These are phyloP conservation scores for Megalurothrips usitatus DNA, from an alignment of 2,888 invertebrate genomes.

Conservation along the genomic window DNA sequence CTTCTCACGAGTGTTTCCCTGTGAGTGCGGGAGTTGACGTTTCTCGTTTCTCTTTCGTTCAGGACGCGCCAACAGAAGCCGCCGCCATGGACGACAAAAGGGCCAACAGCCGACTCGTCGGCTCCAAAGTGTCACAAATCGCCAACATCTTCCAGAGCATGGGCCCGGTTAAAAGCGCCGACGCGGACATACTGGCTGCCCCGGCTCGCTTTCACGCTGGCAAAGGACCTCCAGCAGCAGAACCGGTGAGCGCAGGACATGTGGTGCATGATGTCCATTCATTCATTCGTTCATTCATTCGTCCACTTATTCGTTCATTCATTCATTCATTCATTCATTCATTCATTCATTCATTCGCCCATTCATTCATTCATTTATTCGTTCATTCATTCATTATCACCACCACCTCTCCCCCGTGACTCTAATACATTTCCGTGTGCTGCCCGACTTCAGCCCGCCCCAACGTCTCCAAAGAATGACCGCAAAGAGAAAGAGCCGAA, in stretches of 20 bases:
- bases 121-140: conserved; percentile 85
- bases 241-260: conserved; percentile 12
- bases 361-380: too few relatives aligned
- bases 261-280: neutral
- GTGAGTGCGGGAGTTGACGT: neutral
- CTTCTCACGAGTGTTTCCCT: neutral
- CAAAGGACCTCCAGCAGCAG: conserved; percentile 11
- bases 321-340: too few relatives aligned
- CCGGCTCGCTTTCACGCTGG: conserved; percentile 21
- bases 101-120: conserved; percentile 46
- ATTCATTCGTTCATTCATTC: too few relatives aligned
- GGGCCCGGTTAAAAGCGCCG: conserved; percentile 51
- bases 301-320: too few relatives aligned
- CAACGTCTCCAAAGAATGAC: neutral
- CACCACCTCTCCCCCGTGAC: neutral
- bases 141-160: conserved; percentile 83
- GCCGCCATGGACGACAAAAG: neutral
- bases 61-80: neutral
- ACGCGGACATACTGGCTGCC: conserved; percentile 31
- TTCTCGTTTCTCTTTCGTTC: neutral
- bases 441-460: neutral
- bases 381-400: too few relatives aligned
- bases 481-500: conserved; percentile 42
- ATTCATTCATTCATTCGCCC: too few relatives aligned
- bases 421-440: neutral